Evolutionary conservation across 53 echinoderm and acorn worm genomes (phyloP), one percentile per base, ranked within the genome.

Genomic region (Holothuria scabra): DNA sequence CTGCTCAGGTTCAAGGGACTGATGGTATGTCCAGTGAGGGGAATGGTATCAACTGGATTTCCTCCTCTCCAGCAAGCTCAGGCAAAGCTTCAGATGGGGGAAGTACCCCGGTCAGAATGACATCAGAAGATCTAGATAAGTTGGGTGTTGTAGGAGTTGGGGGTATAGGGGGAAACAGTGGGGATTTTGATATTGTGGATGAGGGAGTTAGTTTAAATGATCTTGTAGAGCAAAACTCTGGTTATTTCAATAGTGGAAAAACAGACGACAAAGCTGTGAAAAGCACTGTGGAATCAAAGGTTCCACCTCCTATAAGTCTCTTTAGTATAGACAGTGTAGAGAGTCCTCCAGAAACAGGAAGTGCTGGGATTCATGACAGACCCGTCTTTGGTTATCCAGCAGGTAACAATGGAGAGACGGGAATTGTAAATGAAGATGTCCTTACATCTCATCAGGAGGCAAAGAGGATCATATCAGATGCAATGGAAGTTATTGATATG

Each of bases 261-360:
- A 8, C 31, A 26, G 78, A n/a, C 11, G 67, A n/a, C 30, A 56
- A 66, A 3, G 33, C 21, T 16, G 70, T 24, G 24, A 85, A 67
- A 41, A 67, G n/a, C 18, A 56, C 14, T 34, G 29, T 38, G 37
- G 59, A 33, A 20, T 23, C 57, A 0, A 41, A 44, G 8, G 37
- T 24, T 56, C 81, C 88, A 22, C 92, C 94, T 35, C 86, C 90
- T n/a, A 86, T 94, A 56, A 89, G 68, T 48, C 55, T 99, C 19
- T 99, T 97, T 56, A 97, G 99, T 78, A 94, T 97, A 28, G 94
- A 94, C 76, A 97, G 99, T 67, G 63, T 91, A 59, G 67, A 76
- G 55, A 86, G 89, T 70, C 80, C 85, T 26, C 85, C 62, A 32
- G 84, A 90, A 23, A 66, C 90, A 9, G 85, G 84, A 30, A 90